Conservation (phyloP, 2,113 vertebrate genomes). For the Lycocorax pyrrhopterus region DNA sequence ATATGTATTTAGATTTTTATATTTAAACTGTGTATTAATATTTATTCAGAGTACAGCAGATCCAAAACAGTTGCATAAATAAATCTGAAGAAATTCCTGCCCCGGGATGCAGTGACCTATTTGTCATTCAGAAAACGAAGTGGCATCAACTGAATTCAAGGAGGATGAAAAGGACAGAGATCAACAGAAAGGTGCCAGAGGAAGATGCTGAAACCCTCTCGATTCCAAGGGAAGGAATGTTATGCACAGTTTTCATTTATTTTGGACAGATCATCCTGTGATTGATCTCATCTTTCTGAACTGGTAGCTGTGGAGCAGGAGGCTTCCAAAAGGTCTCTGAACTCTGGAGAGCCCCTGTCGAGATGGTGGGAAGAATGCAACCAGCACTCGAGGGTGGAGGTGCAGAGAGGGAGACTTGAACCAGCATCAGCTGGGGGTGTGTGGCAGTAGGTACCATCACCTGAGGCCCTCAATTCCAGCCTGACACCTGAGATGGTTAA, state of each 20-base stretch:
- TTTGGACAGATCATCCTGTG: neutral
- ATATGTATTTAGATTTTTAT: neutral
- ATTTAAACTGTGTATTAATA: neutral
- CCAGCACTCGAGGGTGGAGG: neutral
- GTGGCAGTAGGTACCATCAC: neutral
- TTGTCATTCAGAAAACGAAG: conserved; percentile 22
- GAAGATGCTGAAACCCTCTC: neutral
- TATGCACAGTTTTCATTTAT: neutral
- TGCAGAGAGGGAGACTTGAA: neutral
- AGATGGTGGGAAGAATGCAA: neutral
- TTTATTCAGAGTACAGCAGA: neutral
- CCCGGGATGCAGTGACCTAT: neutral
- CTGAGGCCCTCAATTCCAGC: neutral
- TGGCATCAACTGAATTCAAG: conserved; percentile 18
- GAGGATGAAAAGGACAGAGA: conserved; percentile 37
- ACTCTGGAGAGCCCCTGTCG: neutral
- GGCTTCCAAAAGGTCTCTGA: neutral
- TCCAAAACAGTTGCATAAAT: neutral
- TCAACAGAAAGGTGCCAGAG: conserved; percentile 31
- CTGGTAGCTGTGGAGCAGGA: neutral
- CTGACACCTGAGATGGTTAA: neutral
- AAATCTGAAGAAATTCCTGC: neutral
- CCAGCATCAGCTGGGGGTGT: neutral
- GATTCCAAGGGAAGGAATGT: neutral
- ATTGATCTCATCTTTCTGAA: neutral